Evolutionary conservation across 2,888 invertebrate species (phyloP).

Genomic region (Cylloceria caligata): DNA sequence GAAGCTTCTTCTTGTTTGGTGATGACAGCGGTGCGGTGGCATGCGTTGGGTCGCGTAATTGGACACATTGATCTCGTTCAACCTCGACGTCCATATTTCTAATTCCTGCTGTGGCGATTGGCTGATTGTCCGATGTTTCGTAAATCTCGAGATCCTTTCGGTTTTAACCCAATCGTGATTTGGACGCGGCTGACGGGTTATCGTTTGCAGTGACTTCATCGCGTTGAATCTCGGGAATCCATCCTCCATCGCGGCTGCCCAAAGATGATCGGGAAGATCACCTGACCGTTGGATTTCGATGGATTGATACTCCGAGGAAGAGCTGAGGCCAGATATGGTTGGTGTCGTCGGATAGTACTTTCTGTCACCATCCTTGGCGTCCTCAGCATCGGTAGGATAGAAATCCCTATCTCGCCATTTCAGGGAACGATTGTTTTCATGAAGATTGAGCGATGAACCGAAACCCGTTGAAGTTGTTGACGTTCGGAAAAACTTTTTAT

Average conservation of each 20-base stretch:
- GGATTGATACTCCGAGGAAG: conserved; percentile 79
- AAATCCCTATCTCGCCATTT: conserved; percentile 79
- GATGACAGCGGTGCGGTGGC: conserved; percentile 76
- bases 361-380: conserved; percentile 72
- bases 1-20: conserved; percentile 79
- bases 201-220: conserved; percentile 78
- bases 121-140: conserved; percentile 79
- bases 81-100: conserved; percentile 78
- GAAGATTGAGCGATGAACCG: conserved; percentile 79
- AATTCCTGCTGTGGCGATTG: conserved; percentile 78
- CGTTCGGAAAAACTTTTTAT: conserved; percentile 77
- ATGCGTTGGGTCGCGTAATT: conserved; percentile 76
- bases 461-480: conserved; percentile 80
- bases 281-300: conserved; percentile 77
- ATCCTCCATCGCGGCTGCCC: conserved; percentile 79
- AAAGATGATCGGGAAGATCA: conserved; percentile 78
- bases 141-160: conserved; percentile 78
- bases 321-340: conserved; percentile 80
- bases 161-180: conserved; percentile 81
- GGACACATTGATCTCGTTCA: conserved; percentile 73
- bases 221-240: conserved; percentile 78
- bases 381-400: conserved; percentile 78
- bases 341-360: conserved; percentile 78
- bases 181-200: conserved; percentile 79
- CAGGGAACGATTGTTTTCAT: conserved; percentile 80